A percentile compares a stretch with the other conserved stretches of the same genome.
Conservation (phyloP, 2,888 invertebrate genomes). For the Periphyllus acericola region DNA sequence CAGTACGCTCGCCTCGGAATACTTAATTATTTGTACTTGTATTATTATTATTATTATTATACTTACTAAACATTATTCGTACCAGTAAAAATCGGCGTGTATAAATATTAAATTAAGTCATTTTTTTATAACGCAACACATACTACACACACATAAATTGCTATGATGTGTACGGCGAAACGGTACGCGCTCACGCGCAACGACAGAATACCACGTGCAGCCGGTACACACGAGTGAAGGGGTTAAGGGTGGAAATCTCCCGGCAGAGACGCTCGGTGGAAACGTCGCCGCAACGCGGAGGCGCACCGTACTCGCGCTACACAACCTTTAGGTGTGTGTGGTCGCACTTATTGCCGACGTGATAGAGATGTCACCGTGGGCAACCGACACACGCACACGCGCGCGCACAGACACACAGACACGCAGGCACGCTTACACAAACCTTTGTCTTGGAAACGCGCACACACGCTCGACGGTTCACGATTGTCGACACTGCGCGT, state of each 20-base stretch:
- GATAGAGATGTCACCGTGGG: slow-evolving; percentile 58
- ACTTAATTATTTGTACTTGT: too few species aligned
- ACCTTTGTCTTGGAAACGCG: slow-evolving; percentile 35
- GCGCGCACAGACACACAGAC: too few species aligned
- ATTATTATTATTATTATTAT: too few species aligned
- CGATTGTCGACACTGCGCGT: slow-evolving; percentile 8
- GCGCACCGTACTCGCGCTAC: neutral
- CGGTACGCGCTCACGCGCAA: too few species aligned
- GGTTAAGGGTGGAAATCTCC: neutral
- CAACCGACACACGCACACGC: slow-evolving; percentile 8
- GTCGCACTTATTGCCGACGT: slow-evolving; percentile 58
- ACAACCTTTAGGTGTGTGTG: slow-evolving; percentile 42
- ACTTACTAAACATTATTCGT: too few species aligned
- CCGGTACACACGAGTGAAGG: neutral
- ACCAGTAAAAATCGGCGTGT: too few species aligned
- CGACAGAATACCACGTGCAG: neutral
- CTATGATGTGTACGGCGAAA: too few species aligned
- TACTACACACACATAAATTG: too few species aligned
- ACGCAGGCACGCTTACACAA: too few species aligned
- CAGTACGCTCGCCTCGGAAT: too few species aligned
- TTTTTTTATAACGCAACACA: too few species aligned
- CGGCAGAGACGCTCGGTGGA: neutral
- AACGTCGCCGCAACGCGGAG: neutral
- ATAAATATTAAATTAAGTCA: too few species aligned
- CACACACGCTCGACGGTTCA: slow-evolving; percentile 1